These are phyloP conservation scores for Sitobion miscanthi DNA, from an alignment of 1,140 invertebrate genomes.

Conservation along the genomic window DNA sequence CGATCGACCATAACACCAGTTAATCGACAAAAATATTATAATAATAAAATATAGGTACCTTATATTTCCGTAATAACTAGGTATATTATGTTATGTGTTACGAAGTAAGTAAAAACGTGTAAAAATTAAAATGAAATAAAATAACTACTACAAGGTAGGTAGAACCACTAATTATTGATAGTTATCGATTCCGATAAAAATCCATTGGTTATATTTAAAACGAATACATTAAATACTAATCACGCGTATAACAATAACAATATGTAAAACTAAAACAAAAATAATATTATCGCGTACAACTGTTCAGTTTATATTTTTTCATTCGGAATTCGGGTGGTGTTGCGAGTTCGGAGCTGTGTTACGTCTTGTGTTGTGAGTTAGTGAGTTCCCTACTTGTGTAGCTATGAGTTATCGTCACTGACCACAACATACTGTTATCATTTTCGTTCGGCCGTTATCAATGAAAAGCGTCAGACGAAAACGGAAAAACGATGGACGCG, in stretches of 20 bases:
- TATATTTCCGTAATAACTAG: neutral
- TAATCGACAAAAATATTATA: neutral
- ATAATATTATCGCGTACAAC: neutral
- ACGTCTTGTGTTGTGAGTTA: neutral
- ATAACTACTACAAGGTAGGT: neutral
- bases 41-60: neutral
- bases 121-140: neutral
- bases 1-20: neutral
- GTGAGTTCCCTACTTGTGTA: no score
- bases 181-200: neutral
- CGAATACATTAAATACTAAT: neutral
- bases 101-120: neutral
- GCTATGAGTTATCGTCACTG: neutral
- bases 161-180: neutral
- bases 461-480: neutral
- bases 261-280: neutral
- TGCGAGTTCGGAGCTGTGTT: neutral
- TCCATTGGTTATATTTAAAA: conserved; percentile 5
- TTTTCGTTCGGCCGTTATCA: neutral
- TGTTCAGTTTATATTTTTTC: neutral
- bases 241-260: neutral
- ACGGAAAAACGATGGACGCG: neutral
- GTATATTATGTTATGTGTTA: neutral
- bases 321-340: neutral
- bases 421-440: neutral